phyloP scores from a whole-genome alignment of 2,797 vertebrate genomes.

The Poeciliopsis gracilis region DNA sequence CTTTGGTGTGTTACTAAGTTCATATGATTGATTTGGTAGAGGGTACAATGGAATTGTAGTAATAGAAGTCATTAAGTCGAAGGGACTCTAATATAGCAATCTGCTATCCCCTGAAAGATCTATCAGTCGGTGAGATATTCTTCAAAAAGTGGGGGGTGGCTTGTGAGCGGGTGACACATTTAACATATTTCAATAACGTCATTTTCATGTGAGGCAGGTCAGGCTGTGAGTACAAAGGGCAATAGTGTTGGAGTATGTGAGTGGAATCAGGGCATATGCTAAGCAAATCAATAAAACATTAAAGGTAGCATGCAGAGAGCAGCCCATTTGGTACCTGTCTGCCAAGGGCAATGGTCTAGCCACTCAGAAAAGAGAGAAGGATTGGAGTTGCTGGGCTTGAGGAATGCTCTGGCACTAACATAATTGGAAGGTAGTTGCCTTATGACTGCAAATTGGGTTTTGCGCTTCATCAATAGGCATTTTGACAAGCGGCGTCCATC shows the following conservation, averaged over 20 bases:
- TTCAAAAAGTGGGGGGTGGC: slow-evolving; percentile 30
- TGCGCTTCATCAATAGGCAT: slow-evolving; percentile 92
- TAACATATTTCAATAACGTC: slow-evolving; percentile 82
- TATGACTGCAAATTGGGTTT: slow-evolving; percentile 93
- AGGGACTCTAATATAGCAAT: slow-evolving; percentile 75
- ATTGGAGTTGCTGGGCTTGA: slow-evolving; percentile 86
- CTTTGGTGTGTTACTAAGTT: slow-evolving; percentile 76
- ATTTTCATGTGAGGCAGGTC: slow-evolving; percentile 82
- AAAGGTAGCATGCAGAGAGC: slow-evolving; percentile 80
- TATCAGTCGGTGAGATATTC: slow-evolving; percentile 79
- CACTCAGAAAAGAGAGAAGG: slow-evolving; percentile 81
- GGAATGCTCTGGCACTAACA: slow-evolving; percentile 85
- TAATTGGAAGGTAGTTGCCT: slow-evolving; percentile 90
- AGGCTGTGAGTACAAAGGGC: slow-evolving; percentile 78
- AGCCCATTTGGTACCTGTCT: slow-evolving; percentile 83
- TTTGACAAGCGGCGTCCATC: slow-evolving; percentile 94
- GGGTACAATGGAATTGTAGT: slow-evolving; percentile 65
- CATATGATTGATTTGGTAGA: slow-evolving; percentile 75
- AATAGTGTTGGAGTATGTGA: slow-evolving; percentile 77
- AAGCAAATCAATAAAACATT: slow-evolving; percentile 85
- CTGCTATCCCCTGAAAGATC: slow-evolving; percentile 70
- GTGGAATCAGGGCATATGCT: slow-evolving; percentile 79
- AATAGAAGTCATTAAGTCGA: slow-evolving; percentile 78
- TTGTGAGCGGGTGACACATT: slow-evolving; percentile 63
- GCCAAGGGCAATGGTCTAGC: slow-evolving; percentile 80